Evolutionary conservation across 2,888 invertebrate genomes (phyloP).

Genomic region (Clostera curtula): DNA sequence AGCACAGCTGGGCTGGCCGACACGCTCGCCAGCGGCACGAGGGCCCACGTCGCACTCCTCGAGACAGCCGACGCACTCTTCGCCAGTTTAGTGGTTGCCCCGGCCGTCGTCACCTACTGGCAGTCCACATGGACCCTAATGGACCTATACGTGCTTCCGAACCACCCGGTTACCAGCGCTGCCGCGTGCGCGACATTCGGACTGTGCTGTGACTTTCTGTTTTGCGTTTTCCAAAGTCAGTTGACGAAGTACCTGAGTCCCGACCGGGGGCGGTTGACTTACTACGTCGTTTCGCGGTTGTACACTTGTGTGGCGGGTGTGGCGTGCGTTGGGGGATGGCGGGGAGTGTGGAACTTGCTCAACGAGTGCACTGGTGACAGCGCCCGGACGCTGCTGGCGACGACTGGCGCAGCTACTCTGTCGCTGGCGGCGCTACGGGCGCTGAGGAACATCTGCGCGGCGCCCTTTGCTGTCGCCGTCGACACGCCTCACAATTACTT

Average conservation of each 20-base stretch:
- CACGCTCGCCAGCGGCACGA: slow-evolving; percentile 73
- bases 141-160: slow-evolving; percentile 81
- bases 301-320: slow-evolving; percentile 86
- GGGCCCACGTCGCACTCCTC: slow-evolving; percentile 69
- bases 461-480: slow-evolving; percentile 85
- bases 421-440: slow-evolving; percentile 81
- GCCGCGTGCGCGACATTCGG: slow-evolving; percentile 82
- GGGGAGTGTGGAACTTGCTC: slow-evolving; percentile 87
- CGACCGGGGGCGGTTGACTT: slow-evolving; percentile 79
- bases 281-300: slow-evolving; percentile 80
- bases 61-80: slow-evolving; percentile 82
- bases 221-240: slow-evolving; percentile 80
- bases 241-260: slow-evolving; percentile 75
- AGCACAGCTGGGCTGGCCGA: slow-evolving; percentile 80
- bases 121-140: slow-evolving; percentile 89
- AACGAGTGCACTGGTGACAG: slow-evolving; percentile 81
- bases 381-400: slow-evolving; percentile 75
- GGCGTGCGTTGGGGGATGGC: slow-evolving; percentile 91
- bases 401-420: slow-evolving; percentile 79
- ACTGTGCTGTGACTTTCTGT: slow-evolving; percentile 79
- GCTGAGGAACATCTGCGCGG: slow-evolving; percentile 86
- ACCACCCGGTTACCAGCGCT: slow-evolving; percentile 75
- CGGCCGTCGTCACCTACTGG: slow-evolving; percentile 90
- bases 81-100: slow-evolving; percentile 83
- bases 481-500: slow-evolving; percentile 88